A percentile compares a stretch with the other conserved stretches of the same genome.
These are phyloP conservation scores for Trichechus manatus DNA, from an alignment of 2,113 vertebrate genomes.

Conservation along the genomic window DNA sequence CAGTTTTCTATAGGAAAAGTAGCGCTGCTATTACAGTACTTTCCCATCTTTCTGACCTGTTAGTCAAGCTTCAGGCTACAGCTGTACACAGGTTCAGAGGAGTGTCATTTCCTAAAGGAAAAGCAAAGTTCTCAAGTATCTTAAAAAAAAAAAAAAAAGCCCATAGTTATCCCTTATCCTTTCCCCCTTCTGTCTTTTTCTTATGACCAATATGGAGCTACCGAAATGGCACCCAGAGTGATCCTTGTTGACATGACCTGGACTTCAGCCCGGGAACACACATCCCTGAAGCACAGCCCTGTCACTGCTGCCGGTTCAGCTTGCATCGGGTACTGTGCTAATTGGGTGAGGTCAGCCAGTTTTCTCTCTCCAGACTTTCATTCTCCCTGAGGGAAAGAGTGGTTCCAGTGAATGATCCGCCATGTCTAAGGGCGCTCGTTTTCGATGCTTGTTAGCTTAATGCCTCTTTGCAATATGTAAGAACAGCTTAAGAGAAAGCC, in stretches of 20 bases:
- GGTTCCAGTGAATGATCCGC: slow-evolving; percentile 24
- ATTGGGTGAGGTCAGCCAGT: slow-evolving; percentile 84
- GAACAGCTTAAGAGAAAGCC: neutral
- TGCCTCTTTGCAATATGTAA: slow-evolving; percentile 43
- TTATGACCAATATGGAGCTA: slow-evolving; percentile 45
- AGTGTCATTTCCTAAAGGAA: slow-evolving; percentile 26
- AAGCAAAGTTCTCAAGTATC: slow-evolving; percentile 27
- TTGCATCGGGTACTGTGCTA: slow-evolving; percentile 36
- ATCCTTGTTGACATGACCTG: slow-evolving; percentile 75
- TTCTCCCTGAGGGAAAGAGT: slow-evolving; percentile 56
- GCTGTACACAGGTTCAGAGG: neutral
- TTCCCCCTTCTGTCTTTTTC: slow-evolving; percentile 21
- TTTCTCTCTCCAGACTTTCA: slow-evolving; percentile 65
- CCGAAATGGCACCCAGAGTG: slow-evolving; percentile 72
- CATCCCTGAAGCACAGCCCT: slow-evolving; percentile 54
- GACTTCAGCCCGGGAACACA: slow-evolving; percentile 15
- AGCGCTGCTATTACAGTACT: neutral
- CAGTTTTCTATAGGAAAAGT: slow-evolving; percentile 44
- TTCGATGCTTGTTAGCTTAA: slow-evolving; percentile 25
- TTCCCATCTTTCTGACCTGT: slow-evolving; percentile 56
- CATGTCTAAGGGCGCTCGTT: neutral
- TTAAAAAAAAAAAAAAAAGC: slow-evolving; percentile 75
- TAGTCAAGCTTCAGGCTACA: slow-evolving; percentile 65
- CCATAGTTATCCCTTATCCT: neutral
- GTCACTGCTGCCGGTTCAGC: slow-evolving; percentile 57